Conservation (phyloP, 2,113 vertebrate genomes). For the Blennius ocellaris region DNA sequence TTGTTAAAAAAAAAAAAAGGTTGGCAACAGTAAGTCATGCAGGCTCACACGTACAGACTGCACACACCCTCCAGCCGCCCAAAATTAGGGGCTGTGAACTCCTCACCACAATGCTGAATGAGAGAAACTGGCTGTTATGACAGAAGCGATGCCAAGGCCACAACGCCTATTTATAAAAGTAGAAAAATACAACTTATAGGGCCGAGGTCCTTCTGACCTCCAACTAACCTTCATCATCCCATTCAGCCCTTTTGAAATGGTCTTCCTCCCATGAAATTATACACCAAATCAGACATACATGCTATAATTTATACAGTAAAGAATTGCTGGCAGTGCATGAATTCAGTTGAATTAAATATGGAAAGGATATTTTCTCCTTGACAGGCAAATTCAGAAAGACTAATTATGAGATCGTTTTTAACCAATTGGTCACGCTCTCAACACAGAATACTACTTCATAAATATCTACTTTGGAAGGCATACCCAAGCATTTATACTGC, state of each 20-base stretch:
- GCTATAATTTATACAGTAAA: background rate
- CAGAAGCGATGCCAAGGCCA: slow-evolving; percentile 69
- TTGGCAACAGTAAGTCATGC: slow-evolving; percentile 5
- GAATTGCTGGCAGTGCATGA: background rate
- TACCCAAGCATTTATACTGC: no score
- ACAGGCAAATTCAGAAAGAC: background rate
- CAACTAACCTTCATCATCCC: background rate
- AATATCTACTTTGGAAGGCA: no score
- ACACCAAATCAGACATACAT: background rate
- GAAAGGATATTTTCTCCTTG: background rate
- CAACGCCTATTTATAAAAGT: slow-evolving; percentile 63
- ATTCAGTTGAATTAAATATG: background rate
- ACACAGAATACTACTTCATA: background rate
- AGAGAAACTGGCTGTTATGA: slow-evolving; percentile 72
- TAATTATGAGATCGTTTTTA: background rate
- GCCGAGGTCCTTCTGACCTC: slow-evolving; percentile 34
- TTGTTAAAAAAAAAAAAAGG: background rate
- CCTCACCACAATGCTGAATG: slow-evolving; percentile 72
- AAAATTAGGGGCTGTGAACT: slow-evolving; percentile 28
- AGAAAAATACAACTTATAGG: slow-evolving; percentile 70
- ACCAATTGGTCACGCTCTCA: background rate
- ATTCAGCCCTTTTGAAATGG: slow-evolving; percentile 29
- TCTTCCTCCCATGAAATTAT: slow-evolving; percentile 19
- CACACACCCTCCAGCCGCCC: slow-evolving; percentile 16
- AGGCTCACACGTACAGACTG: slow-evolving; percentile 1